Conservation (phyloP, 2,113 vertebrate species). For the Coptodon rendalli region DNA sequence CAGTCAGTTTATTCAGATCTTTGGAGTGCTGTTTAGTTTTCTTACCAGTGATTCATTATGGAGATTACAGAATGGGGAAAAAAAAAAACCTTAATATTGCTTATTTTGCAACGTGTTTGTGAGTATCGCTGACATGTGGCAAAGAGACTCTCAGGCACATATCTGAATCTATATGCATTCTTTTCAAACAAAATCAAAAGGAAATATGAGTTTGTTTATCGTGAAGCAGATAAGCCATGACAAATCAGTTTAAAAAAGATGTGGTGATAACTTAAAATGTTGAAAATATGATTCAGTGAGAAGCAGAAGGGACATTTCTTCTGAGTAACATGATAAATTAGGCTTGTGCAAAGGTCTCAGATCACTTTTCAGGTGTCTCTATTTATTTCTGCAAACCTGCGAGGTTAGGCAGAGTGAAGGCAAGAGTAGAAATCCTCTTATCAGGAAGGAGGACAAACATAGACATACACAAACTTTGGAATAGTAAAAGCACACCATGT, state of each 20-base stretch:
- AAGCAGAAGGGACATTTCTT: background rate
- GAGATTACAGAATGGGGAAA: background rate
- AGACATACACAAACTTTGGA: background rate
- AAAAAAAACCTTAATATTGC: background rate
- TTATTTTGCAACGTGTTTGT: background rate
- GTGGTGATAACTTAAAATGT: background rate
- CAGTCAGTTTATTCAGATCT: constrained; percentile 23
- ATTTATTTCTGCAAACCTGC: background rate
- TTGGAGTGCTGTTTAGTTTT: background rate
- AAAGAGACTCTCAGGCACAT: background rate
- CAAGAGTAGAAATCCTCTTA: background rate
- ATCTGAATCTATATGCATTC: background rate
- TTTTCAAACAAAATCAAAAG: background rate
- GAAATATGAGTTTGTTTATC: background rate
- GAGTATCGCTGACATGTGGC: background rate
- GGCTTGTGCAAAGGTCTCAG: background rate
- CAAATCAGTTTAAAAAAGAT: background rate
- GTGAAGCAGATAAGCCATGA: background rate
- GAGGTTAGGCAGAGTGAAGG: background rate
- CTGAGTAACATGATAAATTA: background rate
- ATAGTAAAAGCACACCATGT: background rate
- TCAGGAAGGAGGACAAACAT: background rate
- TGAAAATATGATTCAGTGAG: background rate
- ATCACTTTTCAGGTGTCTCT: background rate
- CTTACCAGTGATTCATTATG: constrained; percentile 3